Evolutionary conservation across 2,113 vertebrate species (phyloP), one percentile per base, ranked within the genome.

Genomic region (Callaeas wilsoni): DNA sequence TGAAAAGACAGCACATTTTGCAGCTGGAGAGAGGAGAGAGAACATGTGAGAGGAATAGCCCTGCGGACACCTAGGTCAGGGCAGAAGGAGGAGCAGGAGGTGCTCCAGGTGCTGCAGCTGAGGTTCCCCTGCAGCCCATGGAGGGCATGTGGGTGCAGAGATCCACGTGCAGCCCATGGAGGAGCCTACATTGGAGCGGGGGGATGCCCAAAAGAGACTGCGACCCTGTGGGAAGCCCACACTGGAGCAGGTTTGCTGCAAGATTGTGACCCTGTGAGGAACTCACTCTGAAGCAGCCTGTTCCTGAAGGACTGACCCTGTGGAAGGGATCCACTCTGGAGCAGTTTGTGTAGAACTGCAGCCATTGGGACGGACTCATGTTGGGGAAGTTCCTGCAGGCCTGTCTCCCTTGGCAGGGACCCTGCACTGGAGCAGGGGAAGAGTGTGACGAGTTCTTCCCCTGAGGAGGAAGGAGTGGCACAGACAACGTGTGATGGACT

Each of bases 121-220:
- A 53, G 53, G 29, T 17, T 86, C 18, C 11, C 22, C n/a, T 53
- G 44, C 10, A 12, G 67, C 7, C 53, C 2, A 1, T 12, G 55
- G 55, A 50, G 37, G 10, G 80, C 37, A 60, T 2, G 3, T 13
- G 46, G 32, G 3, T 30, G 80, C 26, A 35, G 12, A 50, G 35
- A 68, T 57, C 29, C 78, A 33, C 17, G 32, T 55, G 49, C 63
- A 47, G 17, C 52, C 52, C 3, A 1, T 8, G 57, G 50, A 90
- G 25, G 21, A 41, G 4, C 32, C 26, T 10, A 39, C 0, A 0
- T 7, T 0, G 0, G 47, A 68, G 19, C 53, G 49, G 53, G 22
- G 2, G 8, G 10, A 12, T 53, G 18, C 22, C 17, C 4, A 11
- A 67, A 27, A 19, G 8, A 53, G 20, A 17, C 18, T 41, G 26